Base-by-base conservation (phyloP, 2,113 vertebrate genomes). In the Ciconia maguari region DNA sequence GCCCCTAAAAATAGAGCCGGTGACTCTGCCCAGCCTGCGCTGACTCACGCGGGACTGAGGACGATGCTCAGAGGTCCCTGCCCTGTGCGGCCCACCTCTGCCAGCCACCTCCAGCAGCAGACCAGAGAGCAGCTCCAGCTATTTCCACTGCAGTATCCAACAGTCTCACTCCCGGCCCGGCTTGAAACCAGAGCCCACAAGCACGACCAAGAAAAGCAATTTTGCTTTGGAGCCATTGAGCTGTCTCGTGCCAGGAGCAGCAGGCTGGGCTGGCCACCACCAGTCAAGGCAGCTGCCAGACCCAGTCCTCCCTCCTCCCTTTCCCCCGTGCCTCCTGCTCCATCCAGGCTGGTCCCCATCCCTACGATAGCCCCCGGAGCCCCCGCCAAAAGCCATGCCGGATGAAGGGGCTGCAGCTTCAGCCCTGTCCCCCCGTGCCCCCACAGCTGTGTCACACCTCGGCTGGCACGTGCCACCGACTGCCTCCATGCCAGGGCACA, bases 101-200 rank as follows among this genome's bases (percentile, higher is more conserved):
- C 60, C 93, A 87, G 91, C 41, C 89, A 74, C 29, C 61, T 76
- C 90, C 78, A 95, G 44, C 57, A 80, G 58, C 75, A 94, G 34
- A 93, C 36, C 61, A 65, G 46, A 78, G 48, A 65, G 91, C 54
- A 91, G 79, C 52, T 83, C 61, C 81, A 79, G 58, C 49, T 92
- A 76, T 94, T 95, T 96, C 96, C 87, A 93, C 34, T 88, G 70
- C 68, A 85, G 62, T 46, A 90, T 95, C 92, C 96, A 97, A 83
- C 36, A 54, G 38, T 76, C 77, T 83, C 66, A 60, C 51, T 89
- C 58, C 42, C 62, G 90, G 64, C 75, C 36, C 17, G 7, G 41
- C 78, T 29, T 91, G 92, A 91, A 96, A 94, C 54, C 4, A 0
- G 70, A 96, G 57, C 82, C 44, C 46, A 27, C 0, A 6, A 82